Conservation (phyloP, 2,113 vertebrate species). For the Heterotilapia buettikoferi region DNA sequence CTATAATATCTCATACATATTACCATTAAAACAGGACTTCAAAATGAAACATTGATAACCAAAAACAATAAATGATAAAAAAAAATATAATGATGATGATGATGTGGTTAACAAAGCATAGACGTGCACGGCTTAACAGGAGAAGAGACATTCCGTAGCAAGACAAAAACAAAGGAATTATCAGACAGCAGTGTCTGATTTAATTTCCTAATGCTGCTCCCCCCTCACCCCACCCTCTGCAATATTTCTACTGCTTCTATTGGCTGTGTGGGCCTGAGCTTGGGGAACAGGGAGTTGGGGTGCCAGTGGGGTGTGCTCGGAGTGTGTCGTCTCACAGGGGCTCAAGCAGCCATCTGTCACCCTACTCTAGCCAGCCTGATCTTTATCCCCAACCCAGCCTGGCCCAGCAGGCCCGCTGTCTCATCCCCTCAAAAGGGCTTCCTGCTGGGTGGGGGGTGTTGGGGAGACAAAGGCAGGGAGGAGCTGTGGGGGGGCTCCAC, state of each 20-base stretch:
- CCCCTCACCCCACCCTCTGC: not conserved
- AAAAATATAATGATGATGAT: slow-evolving; percentile 35
- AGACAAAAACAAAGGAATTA: slow-evolving; percentile 53
- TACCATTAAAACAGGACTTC: slow-evolving; percentile 35
- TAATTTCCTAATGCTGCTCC: slow-evolving; percentile 24
- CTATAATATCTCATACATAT: slow-evolving; percentile 41
- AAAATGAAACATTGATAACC: slow-evolving; percentile 41
- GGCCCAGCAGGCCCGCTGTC: slow-evolving; percentile 59
- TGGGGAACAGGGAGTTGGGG: not conserved
- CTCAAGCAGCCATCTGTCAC: slow-evolving; percentile 86
- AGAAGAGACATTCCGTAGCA: slow-evolving; percentile 41
- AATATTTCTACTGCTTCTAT: not conserved
- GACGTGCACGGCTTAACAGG: slow-evolving; percentile 37
- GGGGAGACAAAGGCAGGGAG: slow-evolving; percentile 39
- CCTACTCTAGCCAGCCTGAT: slow-evolving; percentile 60
- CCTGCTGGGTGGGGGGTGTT: slow-evolving; percentile 24
- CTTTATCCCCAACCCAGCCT: slow-evolving; percentile 52
- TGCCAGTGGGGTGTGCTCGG: slow-evolving; percentile 34
- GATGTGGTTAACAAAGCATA: slow-evolving; percentile 33
- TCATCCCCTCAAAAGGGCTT: slow-evolving; percentile 57
- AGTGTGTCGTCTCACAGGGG: slow-evolving; percentile 78
- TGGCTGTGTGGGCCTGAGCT: slow-evolving; percentile 13
- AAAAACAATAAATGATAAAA: slow-evolving; percentile 49
- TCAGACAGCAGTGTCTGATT: slow-evolving; percentile 42
- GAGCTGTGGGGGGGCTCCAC: slow-evolving; percentile 26